Evolutionary conservation across 2,888 invertebrate genomes (phyloP).

Genomic region (Orthonychiurus folsomi): DNA sequence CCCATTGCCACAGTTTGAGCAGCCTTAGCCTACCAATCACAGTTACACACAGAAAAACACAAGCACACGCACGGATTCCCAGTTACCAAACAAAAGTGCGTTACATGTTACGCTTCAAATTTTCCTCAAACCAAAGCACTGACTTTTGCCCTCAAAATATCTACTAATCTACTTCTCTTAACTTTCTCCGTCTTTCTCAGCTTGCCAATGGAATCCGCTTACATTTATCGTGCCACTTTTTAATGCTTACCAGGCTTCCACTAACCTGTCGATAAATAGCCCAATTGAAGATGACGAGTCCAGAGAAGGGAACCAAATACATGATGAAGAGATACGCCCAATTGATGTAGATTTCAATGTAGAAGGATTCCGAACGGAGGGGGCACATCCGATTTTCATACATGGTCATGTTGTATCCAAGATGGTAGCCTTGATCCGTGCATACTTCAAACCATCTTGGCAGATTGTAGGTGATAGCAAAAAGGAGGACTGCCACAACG

Average conservation of each 20-base stretch:
- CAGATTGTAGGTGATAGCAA: conserved; percentile 75
- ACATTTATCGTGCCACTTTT: no score
- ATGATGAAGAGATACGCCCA: conserved; percentile 91
- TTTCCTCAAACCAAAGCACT: no score
- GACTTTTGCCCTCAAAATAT: no score
- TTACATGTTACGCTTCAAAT: no score
- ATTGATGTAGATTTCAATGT: conserved; percentile 79
- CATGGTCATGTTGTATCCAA: conserved; percentile 35
- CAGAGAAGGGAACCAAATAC: conserved; percentile 83
- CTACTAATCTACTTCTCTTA: no score
- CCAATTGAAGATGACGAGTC: conserved; percentile 78
- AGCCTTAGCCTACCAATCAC: no score
- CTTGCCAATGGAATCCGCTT: no score
- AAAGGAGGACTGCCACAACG: conserved; percentile 68
- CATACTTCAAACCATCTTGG: conserved; percentile 48
- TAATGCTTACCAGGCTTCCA: conserved; percentile 38
- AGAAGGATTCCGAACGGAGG: conserved; percentile 60
- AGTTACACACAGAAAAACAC: no score
- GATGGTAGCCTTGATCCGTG: conserved; percentile 21
- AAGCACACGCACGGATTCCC: no score
- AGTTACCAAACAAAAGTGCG: no score
- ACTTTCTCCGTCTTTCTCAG: no score
- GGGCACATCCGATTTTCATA: conserved; percentile 51
- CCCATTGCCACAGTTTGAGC: background rate
- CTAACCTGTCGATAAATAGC: conserved; percentile 78